Percentiles rank a stretch among this genome's conserved stretches.
phyloP scores from a whole-genome alignment of 2,113 vertebrate genomes.

The Puntigrus tetrazona region DNA sequence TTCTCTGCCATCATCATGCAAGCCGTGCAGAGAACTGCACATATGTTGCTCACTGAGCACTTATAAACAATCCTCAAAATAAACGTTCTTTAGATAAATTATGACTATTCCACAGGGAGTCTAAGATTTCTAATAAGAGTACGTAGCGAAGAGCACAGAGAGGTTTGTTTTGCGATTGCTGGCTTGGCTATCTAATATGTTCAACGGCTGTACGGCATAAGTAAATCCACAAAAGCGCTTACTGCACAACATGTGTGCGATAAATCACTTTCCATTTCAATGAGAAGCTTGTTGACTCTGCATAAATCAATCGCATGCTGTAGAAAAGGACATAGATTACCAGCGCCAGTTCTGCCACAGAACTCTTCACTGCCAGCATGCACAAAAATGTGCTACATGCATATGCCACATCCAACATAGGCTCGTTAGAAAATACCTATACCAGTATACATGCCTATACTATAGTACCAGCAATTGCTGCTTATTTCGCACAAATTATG shows the following conservation, averaged over 20 bases:
- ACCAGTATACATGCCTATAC: neutral
- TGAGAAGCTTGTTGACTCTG: constrained; percentile 14
- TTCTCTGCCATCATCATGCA: neutral
- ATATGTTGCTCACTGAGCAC: constrained; percentile 1
- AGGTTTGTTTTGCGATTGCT: neutral
- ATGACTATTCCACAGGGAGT: constrained; percentile 21
- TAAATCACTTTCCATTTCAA: constrained; percentile 44
- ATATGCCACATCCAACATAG: constrained; percentile 1
- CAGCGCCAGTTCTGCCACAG: neutral
- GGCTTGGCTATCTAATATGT: constrained; percentile 17
- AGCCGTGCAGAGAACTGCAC: neutral
- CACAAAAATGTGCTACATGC: neutral
- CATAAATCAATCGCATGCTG: constrained; percentile 32
- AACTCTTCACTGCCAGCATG: constrained; percentile 24
- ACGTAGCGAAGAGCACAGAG: neutral
- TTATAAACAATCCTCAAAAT: neutral
- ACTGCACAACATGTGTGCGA: constrained; percentile 30
- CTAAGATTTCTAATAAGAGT: constrained; percentile 3
- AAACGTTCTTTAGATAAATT: neutral
- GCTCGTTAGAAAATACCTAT: neutral
- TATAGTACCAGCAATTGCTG: neutral
- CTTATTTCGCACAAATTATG: neutral
- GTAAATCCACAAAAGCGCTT: constrained; percentile 26
- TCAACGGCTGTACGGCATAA: constrained; percentile 5
- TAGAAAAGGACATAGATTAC: constrained; percentile 13